Percentiles rank a stretch among this genome's conserved stretches.
Evolutionary conservation across 92 coral and sea anemone species (phyloP).

Genomic region (Porites divaricata): DNA sequence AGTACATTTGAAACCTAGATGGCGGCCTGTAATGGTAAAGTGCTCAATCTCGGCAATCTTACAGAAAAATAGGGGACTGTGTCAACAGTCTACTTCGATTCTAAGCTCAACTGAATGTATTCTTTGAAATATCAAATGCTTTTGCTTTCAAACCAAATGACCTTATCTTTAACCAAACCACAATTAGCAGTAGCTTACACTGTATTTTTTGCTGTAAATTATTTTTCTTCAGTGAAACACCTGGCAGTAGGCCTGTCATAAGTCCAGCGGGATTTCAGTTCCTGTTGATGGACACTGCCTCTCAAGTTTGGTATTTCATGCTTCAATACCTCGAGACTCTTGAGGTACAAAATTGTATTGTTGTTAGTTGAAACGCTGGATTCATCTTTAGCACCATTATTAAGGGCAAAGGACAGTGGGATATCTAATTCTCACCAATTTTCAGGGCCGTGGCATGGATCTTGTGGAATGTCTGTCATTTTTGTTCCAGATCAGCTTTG

Average conservation of each 20-base stretch:
- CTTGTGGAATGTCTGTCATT: conserved; percentile 94
- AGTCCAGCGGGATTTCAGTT: conserved; percentile 99
- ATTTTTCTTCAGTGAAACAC: conserved; percentile 77
- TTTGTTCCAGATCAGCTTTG: conserved; percentile 94
- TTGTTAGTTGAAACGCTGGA: neutral
- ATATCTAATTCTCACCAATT: neutral
- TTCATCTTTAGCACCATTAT: no score
- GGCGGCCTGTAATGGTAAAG: no score
- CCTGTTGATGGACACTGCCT: conserved; percentile 94
- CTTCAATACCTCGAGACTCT: conserved; percentile 95
- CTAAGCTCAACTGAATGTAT: no score
- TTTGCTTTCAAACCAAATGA: neutral
- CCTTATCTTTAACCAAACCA: neutral
- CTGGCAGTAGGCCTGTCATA: conserved; percentile 85
- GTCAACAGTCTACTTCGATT: no score
- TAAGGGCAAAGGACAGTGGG: no score
- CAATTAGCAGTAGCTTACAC: neutral
- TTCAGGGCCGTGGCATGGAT: conserved; percentile 94
- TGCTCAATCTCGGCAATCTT: no score
- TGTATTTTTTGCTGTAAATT: neutral
- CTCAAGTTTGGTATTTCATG: conserved; percentile 99
- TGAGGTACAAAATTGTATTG: conserved; percentile 60
- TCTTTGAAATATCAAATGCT: no score
- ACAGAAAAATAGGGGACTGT: no score
- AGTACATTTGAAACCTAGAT: no score